phyloP scores from a whole-genome alignment of 2,888 invertebrate species.

The Electrophaes corylata region DNA sequence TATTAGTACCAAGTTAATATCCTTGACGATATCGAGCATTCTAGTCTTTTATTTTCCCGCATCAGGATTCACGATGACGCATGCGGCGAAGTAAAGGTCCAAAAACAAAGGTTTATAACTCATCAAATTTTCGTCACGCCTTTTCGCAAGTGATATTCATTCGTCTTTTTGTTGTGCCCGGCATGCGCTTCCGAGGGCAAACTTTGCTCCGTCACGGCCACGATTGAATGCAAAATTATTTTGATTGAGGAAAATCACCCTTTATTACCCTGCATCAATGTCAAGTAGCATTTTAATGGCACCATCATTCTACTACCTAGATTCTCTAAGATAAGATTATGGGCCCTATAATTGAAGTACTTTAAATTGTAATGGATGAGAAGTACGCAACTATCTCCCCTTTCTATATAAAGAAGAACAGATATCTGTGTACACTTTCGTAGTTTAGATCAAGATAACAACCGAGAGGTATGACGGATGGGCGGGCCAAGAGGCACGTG shows the following conservation, averaged over 20 bases:
- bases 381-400: constrained; percentile 47
- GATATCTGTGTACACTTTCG: constrained; percentile 65
- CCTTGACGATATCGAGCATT: constrained; percentile 6
- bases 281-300: constrained; percentile 39
- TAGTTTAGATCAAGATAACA: constrained; percentile 71
- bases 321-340: constrained; percentile 28
- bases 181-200: constrained; percentile 45
- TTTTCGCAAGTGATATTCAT: constrained; percentile 37
- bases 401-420: constrained; percentile 59
- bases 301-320: constrained; percentile 16
- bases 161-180: constrained; percentile 41
- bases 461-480: constrained; percentile 67
- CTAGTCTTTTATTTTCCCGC: constrained; percentile 9
- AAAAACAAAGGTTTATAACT: constrained; percentile 32
- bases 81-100: constrained; percentile 17
- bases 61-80: constrained; percentile 22
- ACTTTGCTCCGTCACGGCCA: constrained; percentile 45
- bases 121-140: constrained; percentile 41
- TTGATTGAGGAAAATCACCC: constrained; percentile 58
- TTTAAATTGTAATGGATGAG: constrained; percentile 32
- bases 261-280: constrained; percentile 50
- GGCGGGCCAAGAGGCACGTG: constrained; percentile 66
- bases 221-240: constrained; percentile 51
- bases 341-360: constrained; percentile 35
- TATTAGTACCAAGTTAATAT: constrained; percentile 4